Evolutionary conservation across 1,140 invertebrate species (phyloP), one percentile per base, ranked within the genome.

Genomic region (Lasioglossum albipes): DNA sequence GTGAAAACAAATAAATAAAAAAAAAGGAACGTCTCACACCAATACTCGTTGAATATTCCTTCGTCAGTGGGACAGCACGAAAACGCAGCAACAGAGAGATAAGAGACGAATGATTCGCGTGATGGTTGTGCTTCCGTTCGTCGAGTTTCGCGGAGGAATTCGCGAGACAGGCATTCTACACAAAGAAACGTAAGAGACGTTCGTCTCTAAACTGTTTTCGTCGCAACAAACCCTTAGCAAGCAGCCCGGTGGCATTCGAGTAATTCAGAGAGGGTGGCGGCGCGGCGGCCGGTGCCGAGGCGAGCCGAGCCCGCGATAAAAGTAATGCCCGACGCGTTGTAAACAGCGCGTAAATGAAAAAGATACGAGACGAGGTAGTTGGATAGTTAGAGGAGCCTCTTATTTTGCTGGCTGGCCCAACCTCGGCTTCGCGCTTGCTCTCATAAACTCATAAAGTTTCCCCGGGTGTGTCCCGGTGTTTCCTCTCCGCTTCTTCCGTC

Each of bases 281-380:
- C 42, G 42, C 0, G 42, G 6, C 42, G 45, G 9, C 45, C 10
- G 45, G 10, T 13, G 2, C 45, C 45, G 45, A 12, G 1, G 9
- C 45, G 45, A 10, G 10, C 27, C 68, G 31, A 59, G 31, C 41
- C n/a, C 12, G 69, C 65, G 77, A 87, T 87, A 87, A 87, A 87
- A 83, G 67, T 88, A 88, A 87, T 78, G 83, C 61, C 71, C 75
- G 68, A 31, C 71, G 81, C 59, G 86, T 80, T 87, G 86, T 87
- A 87, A 88, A 87, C 86, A 88, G 83, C 79, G 86, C 75, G 83
- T 85, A 87, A 88, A 88, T 88, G 86, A 87, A 87, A 88, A 85
- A 87, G 86, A 85, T 87, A 87, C 66, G 86, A 87, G 77, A 83
- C 81, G 76, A 49, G 45, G 76, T 77, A 87, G 83, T 85, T 88